These are phyloP conservation scores for Gastrophryne carolinensis DNA, from an alignment of 2,797 vertebrate genomes.

Conservation along the genomic window DNA sequence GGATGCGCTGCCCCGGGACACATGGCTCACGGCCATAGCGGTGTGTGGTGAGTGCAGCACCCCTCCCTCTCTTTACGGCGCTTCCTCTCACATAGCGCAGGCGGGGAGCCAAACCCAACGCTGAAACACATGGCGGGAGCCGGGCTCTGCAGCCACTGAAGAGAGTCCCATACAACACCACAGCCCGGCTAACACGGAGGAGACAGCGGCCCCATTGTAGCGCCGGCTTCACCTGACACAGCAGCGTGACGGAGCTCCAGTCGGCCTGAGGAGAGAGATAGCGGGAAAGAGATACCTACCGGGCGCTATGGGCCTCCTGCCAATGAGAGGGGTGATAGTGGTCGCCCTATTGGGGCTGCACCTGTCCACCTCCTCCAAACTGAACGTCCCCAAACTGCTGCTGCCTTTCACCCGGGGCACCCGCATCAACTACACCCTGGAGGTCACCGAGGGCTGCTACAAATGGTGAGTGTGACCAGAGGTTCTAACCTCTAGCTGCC, in stretches of 20 bases:
- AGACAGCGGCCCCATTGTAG: no score
- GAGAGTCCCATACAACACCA: no score
- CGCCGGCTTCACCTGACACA: no score
- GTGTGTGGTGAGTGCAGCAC: not conserved
- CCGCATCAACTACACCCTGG: constrained; percentile 88
- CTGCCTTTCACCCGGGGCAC: constrained; percentile 86
- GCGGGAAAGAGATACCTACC: no score
- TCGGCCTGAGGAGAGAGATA: no score
- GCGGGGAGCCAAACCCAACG: not conserved
- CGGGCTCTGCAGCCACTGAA: not conserved
- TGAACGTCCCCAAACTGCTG: constrained; percentile 91
- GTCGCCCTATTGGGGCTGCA: not conserved
- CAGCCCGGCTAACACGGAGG: no score
- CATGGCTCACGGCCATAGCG: not conserved
- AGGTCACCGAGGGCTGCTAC: constrained; percentile 92
- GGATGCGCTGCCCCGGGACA: no score
- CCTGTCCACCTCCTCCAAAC: constrained; percentile 68
- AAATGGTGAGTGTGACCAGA: constrained; percentile 82
- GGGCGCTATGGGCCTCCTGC: not conserved
- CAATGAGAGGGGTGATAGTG: not conserved
- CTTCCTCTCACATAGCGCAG: constrained; percentile 18
- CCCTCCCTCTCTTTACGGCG: constrained; percentile 32
- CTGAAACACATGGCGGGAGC: constrained; percentile 40
- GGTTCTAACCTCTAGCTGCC: no score
- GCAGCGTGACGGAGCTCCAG: no score